These are phyloP conservation scores for Oscheius onirici DNA, from an alignment of 2,888 invertebrate species.

Conservation along the genomic window DNA sequence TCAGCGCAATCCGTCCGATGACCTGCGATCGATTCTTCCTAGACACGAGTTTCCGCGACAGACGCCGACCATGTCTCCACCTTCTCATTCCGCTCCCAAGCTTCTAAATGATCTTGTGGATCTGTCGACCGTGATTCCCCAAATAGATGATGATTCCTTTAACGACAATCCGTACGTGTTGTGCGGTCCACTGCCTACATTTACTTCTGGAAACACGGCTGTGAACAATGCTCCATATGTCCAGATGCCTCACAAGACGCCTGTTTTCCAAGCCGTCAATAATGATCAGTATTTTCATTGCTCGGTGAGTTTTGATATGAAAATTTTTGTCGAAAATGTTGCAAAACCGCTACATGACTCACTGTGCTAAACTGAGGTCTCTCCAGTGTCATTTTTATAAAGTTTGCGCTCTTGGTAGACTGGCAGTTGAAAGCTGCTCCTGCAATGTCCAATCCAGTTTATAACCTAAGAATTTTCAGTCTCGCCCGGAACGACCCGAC, in stretches of 20 bases:
- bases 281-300: constrained; percentile 26
- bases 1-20: constrained; percentile 19
- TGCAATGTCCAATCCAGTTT: too few relatives aligned
- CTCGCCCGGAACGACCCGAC: constrained; percentile 20
- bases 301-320: constrained; percentile 13
- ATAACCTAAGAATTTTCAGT: background rate
- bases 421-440: too few relatives aligned
- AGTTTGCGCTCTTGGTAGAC: too few relatives aligned
- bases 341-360: too few relatives aligned
- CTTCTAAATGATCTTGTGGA: background rate
- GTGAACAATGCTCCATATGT: constrained; percentile 20
- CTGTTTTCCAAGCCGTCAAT: background rate
- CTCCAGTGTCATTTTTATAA: too few relatives aligned
- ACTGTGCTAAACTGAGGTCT: too few relatives aligned
- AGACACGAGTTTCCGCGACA: constrained; percentile 5
- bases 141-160: background rate
- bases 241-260: constrained; percentile 9
- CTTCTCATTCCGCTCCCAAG: constrained; percentile 16
- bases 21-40: background rate
- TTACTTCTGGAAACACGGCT: background rate
- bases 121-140: constrained; percentile 23
- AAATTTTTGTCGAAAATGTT: too few relatives aligned
- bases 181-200: constrained; percentile 4
- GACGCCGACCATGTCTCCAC: constrained; percentile 25
- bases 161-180: constrained; percentile 19